Evolutionary conservation across 2,888 invertebrate genomes (phyloP), one percentile per base, ranked within the genome.

Genomic region (Drosophila pegasa): DNA sequence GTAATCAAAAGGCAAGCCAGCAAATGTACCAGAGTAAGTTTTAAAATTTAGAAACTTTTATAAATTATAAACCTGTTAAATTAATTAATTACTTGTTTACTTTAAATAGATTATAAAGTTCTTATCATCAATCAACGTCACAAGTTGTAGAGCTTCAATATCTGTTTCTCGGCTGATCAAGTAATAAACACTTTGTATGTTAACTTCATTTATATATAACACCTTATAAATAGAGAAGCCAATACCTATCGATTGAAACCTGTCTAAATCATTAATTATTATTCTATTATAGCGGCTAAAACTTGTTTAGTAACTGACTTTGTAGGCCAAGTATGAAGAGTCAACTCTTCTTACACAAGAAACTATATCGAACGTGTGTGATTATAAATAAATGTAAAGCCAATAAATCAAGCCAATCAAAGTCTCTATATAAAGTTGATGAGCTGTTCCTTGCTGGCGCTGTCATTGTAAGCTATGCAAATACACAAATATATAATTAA

Each of bases 351-450:
- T 43, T 27, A 43, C 10, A n/a, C n/a, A 16, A 27, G 27, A 18
- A 45, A 8, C 31, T 45, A 18, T 29, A 20, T 31, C 47, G 20
- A 20, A 47, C 4, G 20, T 31, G 18, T 18, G 31, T 48, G 31
- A 3, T 31, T 31, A 3, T 18, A 31, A 14, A 22, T 33, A 20
- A 14, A n/a, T 35, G n/a, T 50, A 45, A 27, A 45, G 10, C 10
- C 25, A 25, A 45, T 45, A 45, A 45, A 45, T 25, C 43, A 43
- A 45, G 45, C 12, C 45, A 45, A 33, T 50, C 20, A 20, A 33
- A 33, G 33, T 33, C 54, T 41, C 54, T 41, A 40, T 58, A 78
- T 65, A 31, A 74, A 65, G 35, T 58, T 63, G 61, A 78, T 51
- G 57, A 78, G 56, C 51, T 51, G 27, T 27, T 47, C 25, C 37